phyloP scores from a whole-genome alignment of 2,797 vertebrate species.

The Tympanoctomys barrerae region DNA sequence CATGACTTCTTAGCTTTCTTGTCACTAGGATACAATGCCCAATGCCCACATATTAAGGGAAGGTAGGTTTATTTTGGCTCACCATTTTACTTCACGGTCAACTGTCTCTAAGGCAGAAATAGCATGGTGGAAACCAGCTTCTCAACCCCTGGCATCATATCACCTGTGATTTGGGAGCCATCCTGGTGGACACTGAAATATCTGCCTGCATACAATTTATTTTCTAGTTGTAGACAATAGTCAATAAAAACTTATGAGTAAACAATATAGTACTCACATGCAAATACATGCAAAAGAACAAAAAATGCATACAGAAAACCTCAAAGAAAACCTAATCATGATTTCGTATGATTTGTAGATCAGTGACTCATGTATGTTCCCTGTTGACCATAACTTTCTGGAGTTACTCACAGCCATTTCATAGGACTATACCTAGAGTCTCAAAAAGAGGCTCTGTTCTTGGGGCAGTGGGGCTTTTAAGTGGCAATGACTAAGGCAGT shows the following conservation, averaged over 20 bases:
- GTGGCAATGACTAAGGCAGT: neutral
- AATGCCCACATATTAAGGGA: neutral
- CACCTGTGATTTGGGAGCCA: neutral
- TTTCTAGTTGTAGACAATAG: neutral
- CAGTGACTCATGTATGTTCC: neutral
- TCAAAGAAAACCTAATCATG: too few relatives aligned
- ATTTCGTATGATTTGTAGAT: neutral
- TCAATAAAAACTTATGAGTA: neutral
- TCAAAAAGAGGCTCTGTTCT: neutral
- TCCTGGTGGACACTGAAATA: neutral
- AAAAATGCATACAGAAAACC: neutral
- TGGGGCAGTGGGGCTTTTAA: neutral
- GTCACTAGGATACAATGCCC: neutral
- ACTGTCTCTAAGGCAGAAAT: neutral
- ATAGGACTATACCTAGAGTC: neutral
- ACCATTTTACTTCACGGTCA: neutral
- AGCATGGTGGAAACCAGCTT: neutral
- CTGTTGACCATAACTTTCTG: neutral
- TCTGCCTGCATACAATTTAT: neutral
- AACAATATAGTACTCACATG: neutral
- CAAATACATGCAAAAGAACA: neutral
- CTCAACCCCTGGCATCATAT: neutral
- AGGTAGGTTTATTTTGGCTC: neutral
- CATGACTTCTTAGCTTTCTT: neutral
- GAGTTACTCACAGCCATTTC: neutral